Evolutionary conservation across 1,140 invertebrate species (phyloP).

Genomic region (Drosophila bocqueti): DNA sequence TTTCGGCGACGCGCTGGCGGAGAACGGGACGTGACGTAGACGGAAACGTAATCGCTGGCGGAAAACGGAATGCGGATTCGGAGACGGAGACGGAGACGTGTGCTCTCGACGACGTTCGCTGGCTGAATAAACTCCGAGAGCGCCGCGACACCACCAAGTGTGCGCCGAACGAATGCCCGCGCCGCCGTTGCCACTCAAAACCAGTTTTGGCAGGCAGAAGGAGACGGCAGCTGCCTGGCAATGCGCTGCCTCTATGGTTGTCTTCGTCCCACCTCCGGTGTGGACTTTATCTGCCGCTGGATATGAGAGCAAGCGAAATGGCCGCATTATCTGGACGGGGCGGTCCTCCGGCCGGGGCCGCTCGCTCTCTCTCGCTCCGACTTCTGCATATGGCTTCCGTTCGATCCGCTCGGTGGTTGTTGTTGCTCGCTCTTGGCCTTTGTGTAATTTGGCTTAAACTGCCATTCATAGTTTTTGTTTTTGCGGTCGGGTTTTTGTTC

Average conservation of each 20-base stretch:
- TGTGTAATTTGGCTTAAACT: slow-evolving; percentile 84
- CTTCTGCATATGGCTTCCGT: slow-evolving; percentile 78
- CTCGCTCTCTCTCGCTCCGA: slow-evolving; percentile 20
- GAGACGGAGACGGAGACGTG: slow-evolving; percentile 55
- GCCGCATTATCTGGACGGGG: slow-evolving; percentile 32
- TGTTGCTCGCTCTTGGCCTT: slow-evolving; percentile 56
- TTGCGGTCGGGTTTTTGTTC: slow-evolving; percentile 68
- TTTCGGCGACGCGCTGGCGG: slow-evolving; percentile 8
- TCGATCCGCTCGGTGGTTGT: slow-evolving; percentile 60
- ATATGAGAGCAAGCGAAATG: slow-evolving; percentile 54
- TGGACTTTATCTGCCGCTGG: slow-evolving; percentile 77
- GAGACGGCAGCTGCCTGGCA: not conserved
- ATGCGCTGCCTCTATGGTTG: slow-evolving; percentile 23
- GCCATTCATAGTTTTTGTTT: slow-evolving; percentile 83
- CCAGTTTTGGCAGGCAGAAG: slow-evolving; percentile 17
- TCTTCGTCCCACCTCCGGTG: slow-evolving; percentile 58
- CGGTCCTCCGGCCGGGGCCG: slow-evolving; percentile 55
- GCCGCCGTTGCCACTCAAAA: slow-evolving; percentile 14
- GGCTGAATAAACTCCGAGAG: slow-evolving; percentile 79
- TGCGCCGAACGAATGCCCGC: slow-evolving; percentile 59
- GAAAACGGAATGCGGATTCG: slow-evolving; percentile 12
- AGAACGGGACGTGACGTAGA: slow-evolving; percentile 10
- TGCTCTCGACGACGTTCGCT: slow-evolving; percentile 84
- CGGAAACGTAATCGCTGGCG: slow-evolving; percentile 16
- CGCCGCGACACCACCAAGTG: slow-evolving; percentile 70